Base-by-base conservation (phyloP, 2,888 invertebrate genomes). In the Allolobophora icterica region DNA sequence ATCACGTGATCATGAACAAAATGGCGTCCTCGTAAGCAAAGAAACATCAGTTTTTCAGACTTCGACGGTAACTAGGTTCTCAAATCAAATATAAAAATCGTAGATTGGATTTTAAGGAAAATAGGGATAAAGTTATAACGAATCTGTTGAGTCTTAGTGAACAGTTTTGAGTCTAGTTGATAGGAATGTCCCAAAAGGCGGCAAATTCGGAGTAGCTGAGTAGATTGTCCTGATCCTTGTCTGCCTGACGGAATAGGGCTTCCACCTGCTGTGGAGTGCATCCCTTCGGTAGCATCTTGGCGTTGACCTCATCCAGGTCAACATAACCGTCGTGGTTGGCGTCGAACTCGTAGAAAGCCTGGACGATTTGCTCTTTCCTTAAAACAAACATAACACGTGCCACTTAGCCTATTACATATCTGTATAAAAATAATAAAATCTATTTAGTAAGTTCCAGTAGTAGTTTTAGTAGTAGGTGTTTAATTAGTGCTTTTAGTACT, bases 161-260 rank as follows among this genome's bases (percentile, higher is more conserved):
- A 87, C 35, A 34, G 89, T 89, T 35, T 52, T 21, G 35, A 42
- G 84, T 35, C 89, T 89, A 92, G 40, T 90, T 89, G 87, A 93
- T 91, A 35, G 92, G 93, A 17, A 93, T 84, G 89, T 93, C 91
- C 92, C 92, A 93, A 90, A 93, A 93, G 11, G 91, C 58, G 30
- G 92, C 92, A 89, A 93, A 93, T 84, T 93, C 93, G n/a, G 71
- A 30, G 89, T 90, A 92, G 90, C 91, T 91, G 30, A 93, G 90
- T 30, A 89, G 89, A 17, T 92, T 91, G 89, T 93, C 93, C 13
- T 89, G 89, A 58, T 93, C 91, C 21, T 40, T 83, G 91, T 93
- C 93, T 52, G 92, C 92, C 45, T 92, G 92, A n/a, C 58, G 42
- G 38, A 93, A 87, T 34, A 92, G 30, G 17, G 84, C 90, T 42